Percentiles rank a stretch among this genome's conserved stretches.
These are phyloP conservation scores for Paralichthys olivaceus DNA, from an alignment of 2,113 vertebrate species.

Conservation along the genomic window DNA sequence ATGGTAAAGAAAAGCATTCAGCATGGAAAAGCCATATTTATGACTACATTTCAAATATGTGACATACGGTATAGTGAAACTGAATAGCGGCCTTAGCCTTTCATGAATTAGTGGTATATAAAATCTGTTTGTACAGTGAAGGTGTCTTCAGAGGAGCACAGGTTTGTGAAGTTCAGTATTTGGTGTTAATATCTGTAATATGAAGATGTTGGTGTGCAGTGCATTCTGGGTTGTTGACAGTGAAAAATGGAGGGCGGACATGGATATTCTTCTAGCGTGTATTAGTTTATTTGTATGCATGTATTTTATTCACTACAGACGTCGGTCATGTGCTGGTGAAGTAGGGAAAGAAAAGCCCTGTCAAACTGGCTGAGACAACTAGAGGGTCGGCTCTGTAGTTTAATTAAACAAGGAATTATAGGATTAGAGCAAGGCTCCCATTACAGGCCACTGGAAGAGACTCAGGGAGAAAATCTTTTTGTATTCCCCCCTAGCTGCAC, in stretches of 20 bases:
- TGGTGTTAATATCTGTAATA: background rate
- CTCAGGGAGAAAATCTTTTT: conserved; percentile 79
- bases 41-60: too few relatives aligned
- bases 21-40: too few relatives aligned
- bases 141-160: background rate
- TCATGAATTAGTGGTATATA: too few relatives aligned
- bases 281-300: conserved; percentile 18
- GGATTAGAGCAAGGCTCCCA: conserved; percentile 82
- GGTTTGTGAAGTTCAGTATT: background rate
- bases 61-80: too few relatives aligned
- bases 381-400: conserved; percentile 77
- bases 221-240: background rate
- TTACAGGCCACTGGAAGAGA: conserved; percentile 82
- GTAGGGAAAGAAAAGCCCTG: conserved; percentile 56
- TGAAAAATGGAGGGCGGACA: too few relatives aligned
- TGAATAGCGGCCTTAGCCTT: too few relatives aligned
- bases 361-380: conserved; percentile 69
- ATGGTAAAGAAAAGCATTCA: too few relatives aligned
- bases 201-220: background rate
- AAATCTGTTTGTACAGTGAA: background rate
- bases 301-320: conserved; percentile 5
- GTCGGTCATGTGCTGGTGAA: conserved; percentile 34
- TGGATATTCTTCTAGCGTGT: background rate
- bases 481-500: conserved; percentile 53
- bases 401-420: conserved; percentile 88